These are phyloP conservation scores for Datnioides undecimradiatus DNA, from an alignment of 2,113 vertebrate species.

Conservation along the genomic window DNA sequence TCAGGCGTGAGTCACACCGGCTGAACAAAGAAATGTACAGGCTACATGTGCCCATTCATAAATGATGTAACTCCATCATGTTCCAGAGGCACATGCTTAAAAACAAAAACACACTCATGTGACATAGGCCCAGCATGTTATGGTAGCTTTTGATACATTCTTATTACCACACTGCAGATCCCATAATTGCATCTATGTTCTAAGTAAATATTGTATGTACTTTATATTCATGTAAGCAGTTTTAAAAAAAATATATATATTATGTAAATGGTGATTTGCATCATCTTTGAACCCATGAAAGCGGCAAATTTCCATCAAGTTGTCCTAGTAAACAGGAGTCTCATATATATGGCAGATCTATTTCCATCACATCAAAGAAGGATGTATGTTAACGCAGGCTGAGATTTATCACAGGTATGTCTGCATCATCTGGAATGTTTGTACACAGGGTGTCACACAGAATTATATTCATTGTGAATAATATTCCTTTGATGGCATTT, in stretches of 20 bases:
- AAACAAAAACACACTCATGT: not conserved
- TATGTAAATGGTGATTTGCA: constrained; percentile 9
- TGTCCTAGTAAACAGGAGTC: constrained; percentile 17
- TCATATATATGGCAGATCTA: constrained; percentile 27
- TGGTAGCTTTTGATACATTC: not conserved
- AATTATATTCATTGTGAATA: not conserved
- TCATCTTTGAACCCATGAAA: constrained; percentile 16
- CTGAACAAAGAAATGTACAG: constrained; percentile 11
- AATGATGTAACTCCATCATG: not conserved
- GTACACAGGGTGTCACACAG: not conserved
- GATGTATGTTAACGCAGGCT: constrained; percentile 10
- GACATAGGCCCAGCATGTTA: not conserved
- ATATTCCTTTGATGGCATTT: not conserved
- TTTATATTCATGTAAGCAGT: not conserved
- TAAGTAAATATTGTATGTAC: not conserved
- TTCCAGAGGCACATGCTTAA: not conserved
- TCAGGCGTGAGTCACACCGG: constrained; percentile 27
- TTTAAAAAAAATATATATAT: no score
- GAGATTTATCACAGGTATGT: constrained; percentile 17
- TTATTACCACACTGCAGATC: not conserved
- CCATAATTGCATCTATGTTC: not conserved
- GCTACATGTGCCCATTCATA: not conserved
- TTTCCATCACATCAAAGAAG: constrained; percentile 45
- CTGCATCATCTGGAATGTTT: not conserved
- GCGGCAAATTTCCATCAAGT: constrained; percentile 7